Evolutionary conservation across 2,797 vertebrate species (phyloP).

Genomic region (Tokudaia tokunoshimensis): DNA sequence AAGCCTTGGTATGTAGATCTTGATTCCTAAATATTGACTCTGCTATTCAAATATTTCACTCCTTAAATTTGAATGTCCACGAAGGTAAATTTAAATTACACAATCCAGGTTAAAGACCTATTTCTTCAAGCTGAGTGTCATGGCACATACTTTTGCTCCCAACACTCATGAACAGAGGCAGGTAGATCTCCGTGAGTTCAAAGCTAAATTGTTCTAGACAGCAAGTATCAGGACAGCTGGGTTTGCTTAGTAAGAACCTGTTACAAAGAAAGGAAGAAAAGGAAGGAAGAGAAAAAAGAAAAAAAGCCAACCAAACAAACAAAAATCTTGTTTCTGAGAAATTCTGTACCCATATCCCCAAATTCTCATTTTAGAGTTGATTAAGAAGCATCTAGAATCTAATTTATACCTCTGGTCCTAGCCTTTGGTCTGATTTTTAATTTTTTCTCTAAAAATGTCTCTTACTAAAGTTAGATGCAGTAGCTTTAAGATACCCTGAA

Average conservation of each 20-base stretch:
- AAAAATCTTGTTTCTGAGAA: background rate
- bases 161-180: background rate
- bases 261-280: background rate
- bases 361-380: background rate
- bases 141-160: too few relatives aligned
- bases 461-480: background rate
- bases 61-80: background rate
- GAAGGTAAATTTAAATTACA: background rate
- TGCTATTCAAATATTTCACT: background rate
- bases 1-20: background rate
- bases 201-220: background rate
- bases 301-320: background rate
- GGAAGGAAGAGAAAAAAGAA: background rate
- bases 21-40: background rate
- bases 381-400: background rate
- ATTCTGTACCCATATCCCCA: background rate
- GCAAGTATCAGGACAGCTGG: background rate
- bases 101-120: background rate
- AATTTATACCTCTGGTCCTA: background rate
- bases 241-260: background rate
- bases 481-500: constrained; percentile 1
- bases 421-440: constrained; percentile 58
- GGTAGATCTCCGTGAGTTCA: background rate
- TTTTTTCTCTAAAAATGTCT: background rate
- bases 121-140: background rate